Evolutionary conservation across 2,888 invertebrate genomes (phyloP).

Genomic region (Calameuta idolon): DNA sequence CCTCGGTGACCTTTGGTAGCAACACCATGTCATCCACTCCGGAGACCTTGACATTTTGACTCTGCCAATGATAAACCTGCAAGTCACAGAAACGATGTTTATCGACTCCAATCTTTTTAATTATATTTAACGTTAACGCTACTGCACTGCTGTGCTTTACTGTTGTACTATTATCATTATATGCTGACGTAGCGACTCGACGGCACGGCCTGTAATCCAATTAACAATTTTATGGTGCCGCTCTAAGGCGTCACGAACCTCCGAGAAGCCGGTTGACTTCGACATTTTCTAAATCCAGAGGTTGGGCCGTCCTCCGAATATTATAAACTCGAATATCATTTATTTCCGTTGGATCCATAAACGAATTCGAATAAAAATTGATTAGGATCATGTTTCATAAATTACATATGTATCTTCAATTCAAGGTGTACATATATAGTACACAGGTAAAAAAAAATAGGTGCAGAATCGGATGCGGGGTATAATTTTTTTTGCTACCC

Average conservation of each 20-base stretch:
- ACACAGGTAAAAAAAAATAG: neutral
- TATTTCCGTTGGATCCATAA: neutral
- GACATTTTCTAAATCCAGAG: neutral
- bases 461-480: neutral
- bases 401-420: neutral
- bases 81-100: constrained; percentile 15
- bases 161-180: neutral
- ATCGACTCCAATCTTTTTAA: too few species aligned
- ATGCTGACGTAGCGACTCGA: neutral
- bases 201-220: neutral
- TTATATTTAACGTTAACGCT: neutral
- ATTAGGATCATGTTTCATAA: neutral
- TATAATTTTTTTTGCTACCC: neutral
- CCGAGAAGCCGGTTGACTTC: neutral
- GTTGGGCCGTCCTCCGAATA: neutral
- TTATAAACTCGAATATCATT: neutral
- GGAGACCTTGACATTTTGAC: constrained; percentile 76
- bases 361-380: neutral
- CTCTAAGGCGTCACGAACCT: neutral
- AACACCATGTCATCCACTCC: constrained; percentile 81
- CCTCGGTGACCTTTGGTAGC: constrained; percentile 73
- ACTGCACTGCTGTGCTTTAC: neutral
- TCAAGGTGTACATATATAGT: neutral
- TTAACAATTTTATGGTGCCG: neutral
- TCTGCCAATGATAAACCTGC: constrained; percentile 78